Evolutionary conservation across 1,140 invertebrate genomes (phyloP).

Genomic region (Ips nitidus): DNA sequence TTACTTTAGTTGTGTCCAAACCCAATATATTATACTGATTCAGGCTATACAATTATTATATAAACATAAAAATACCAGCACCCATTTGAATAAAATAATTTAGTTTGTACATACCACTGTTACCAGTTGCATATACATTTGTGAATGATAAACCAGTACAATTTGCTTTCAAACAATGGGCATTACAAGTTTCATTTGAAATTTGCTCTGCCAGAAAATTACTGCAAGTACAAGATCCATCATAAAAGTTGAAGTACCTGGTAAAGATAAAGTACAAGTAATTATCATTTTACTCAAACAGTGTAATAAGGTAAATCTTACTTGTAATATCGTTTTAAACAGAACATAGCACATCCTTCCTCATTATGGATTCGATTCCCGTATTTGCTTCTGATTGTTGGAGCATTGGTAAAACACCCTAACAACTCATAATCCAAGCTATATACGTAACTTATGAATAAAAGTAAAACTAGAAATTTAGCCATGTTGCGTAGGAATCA

Average conservation of each 20-base stretch:
- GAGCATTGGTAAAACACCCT: conserved; percentile 41
- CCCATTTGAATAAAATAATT: conserved; percentile 4
- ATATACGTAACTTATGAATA: too few relatives aligned
- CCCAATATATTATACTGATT: not conserved
- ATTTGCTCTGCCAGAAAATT: conserved; percentile 46
- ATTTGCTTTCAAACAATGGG: conserved; percentile 36
- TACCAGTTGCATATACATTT: conserved; percentile 45
- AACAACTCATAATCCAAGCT: conserved; percentile 33
- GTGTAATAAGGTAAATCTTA: conserved; percentile 16
- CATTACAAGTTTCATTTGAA: conserved; percentile 36
- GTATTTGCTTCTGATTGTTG: conserved; percentile 25
- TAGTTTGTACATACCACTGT: conserved; percentile 38
- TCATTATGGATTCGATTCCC: conserved; percentile 25
- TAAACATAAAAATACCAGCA: conserved; percentile 18
- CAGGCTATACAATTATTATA: not conserved
- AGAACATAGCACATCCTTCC: conserved; percentile 39
- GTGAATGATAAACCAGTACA: conserved; percentile 18
- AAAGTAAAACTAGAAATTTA: too few relatives aligned
- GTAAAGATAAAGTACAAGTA: not conserved
- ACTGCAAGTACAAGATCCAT: conserved; percentile 42
- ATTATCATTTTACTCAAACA: not conserved
- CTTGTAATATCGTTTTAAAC: conserved; percentile 42
- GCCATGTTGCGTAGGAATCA: too few relatives aligned
- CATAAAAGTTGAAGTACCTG: conserved; percentile 33
- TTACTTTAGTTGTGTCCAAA: not conserved